Percentiles rank a stretch among this genome's conserved stretches.
phyloP scores from a whole-genome alignment of 2,113 vertebrate species.

The Anguilla rostrata region DNA sequence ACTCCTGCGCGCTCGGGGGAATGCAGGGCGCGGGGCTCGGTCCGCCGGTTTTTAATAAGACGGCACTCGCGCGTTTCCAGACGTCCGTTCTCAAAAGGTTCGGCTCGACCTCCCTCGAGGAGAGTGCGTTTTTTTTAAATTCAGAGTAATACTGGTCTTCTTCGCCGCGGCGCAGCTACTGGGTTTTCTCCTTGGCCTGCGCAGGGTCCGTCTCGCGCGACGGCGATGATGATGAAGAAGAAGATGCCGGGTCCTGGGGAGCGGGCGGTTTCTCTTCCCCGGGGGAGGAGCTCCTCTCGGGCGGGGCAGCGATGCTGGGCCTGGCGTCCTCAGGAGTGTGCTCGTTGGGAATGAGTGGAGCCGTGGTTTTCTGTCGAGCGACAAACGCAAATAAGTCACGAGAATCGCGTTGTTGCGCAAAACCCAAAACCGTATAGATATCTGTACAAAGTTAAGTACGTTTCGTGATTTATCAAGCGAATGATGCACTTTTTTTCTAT shows the following conservation, averaged over 20 bases:
- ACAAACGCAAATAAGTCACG: neutral
- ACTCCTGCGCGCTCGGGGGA: neutral
- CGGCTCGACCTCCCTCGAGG: neutral
- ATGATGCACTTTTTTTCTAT: too few relatives aligned
- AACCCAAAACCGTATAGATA: neutral
- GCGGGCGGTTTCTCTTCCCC: slow-evolving; percentile 51
- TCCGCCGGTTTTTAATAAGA: neutral
- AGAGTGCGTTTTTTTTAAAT: neutral
- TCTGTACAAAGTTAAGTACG: neutral
- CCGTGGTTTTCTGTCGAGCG: slow-evolving; percentile 67
- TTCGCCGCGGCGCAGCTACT: slow-evolving; percentile 52
- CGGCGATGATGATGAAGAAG: slow-evolving; percentile 56
- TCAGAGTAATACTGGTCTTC: slow-evolving; percentile 8
- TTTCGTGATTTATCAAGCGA: too few relatives aligned
- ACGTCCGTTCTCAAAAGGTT: neutral
- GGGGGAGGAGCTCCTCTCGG: slow-evolving; percentile 49
- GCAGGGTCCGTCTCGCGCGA: neutral
- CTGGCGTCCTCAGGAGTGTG: slow-evolving; percentile 68
- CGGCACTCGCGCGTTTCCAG: neutral
- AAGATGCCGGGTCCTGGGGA: slow-evolving; percentile 30
- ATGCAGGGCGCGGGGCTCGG: neutral
- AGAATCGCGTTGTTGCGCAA: neutral
- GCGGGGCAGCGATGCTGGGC: slow-evolving; percentile 50
- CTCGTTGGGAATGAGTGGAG: slow-evolving; percentile 70
- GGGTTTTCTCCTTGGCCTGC: slow-evolving; percentile 57